phyloP scores from a whole-genome alignment of 2,797 vertebrate species.

The Aphelocoma californica region DNA sequence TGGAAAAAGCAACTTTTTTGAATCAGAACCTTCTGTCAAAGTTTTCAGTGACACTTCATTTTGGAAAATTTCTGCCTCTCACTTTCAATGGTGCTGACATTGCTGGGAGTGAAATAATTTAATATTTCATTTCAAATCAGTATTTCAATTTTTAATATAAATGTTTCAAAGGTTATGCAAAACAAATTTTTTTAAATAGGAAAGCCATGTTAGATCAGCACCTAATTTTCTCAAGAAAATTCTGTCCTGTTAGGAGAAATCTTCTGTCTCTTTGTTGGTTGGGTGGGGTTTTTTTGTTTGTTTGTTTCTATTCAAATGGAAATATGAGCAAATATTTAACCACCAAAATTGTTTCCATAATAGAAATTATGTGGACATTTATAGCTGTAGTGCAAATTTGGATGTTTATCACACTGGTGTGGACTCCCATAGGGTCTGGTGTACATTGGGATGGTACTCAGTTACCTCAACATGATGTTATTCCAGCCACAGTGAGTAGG shows the following conservation, averaged over 20 bases:
- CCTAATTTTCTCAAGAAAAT: not conserved
- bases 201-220: not conserved
- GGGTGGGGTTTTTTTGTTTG: not conserved
- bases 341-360: not conserved
- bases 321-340: not conserved
- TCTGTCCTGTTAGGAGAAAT: not conserved
- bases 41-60: not conserved
- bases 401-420: not conserved
- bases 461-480: not conserved
- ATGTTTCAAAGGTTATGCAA: not conserved
- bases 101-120: not conserved
- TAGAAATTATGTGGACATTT: not conserved
- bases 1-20: not conserved
- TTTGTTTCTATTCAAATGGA: not conserved
- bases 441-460: not conserved
- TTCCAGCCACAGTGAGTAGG: not conserved
- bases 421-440: not conserved
- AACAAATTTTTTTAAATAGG: not conserved
- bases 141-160: not conserved
- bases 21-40: conserved; percentile 11
- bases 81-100: not conserved
- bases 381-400: not conserved
- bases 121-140: not conserved
- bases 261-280: not conserved
- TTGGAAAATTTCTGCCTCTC: not conserved